These are phyloP conservation scores for Leuciscus waleckii DNA, from an alignment of 2,797 vertebrate genomes.

Conservation along the genomic window DNA sequence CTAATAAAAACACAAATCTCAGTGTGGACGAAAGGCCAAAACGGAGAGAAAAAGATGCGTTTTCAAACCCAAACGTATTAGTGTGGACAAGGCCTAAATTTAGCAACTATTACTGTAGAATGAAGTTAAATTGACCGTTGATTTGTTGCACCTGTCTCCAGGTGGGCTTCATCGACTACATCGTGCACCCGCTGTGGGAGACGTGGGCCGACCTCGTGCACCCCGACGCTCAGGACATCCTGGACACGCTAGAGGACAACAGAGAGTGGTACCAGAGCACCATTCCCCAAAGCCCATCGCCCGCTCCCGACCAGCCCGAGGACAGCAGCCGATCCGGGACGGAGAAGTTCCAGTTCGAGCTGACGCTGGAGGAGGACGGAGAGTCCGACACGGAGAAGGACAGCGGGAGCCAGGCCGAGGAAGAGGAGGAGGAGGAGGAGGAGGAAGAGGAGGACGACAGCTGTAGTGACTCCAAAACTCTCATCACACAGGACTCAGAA, in stretches of 20 bases:
- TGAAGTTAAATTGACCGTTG: neutral
- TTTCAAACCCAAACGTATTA: too few relatives aligned
- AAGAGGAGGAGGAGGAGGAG: slow-evolving; percentile 58
- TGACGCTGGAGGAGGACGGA: slow-evolving; percentile 78
- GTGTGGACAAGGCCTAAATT: too few relatives aligned
- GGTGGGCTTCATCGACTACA: slow-evolving; percentile 86
- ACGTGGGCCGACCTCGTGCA: slow-evolving; percentile 85
- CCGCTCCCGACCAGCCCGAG: slow-evolving; percentile 47
- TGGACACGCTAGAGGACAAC: slow-evolving; percentile 85
- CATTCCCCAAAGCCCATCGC: slow-evolving; percentile 79
- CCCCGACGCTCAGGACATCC: slow-evolving; percentile 81
- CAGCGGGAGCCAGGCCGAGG: slow-evolving; percentile 62
- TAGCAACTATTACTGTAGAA: neutral
- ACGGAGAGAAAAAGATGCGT: too few relatives aligned
- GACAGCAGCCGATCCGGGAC: slow-evolving; percentile 20
- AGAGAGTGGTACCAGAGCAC: slow-evolving; percentile 86
- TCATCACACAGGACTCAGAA: slow-evolving; percentile 87
- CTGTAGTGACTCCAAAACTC: slow-evolving; percentile 86
- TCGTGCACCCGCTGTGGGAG: slow-evolving; percentile 85
- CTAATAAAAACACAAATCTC: too few relatives aligned
- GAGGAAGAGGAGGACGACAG: slow-evolving; percentile 76
- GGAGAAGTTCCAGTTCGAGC: slow-evolving; percentile 80
- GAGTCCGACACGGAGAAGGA: slow-evolving; percentile 68
- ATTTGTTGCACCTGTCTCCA: slow-evolving; percentile 39
- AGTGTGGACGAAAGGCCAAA: too few relatives aligned